Conservation (phyloP, 2,113 vertebrate species). For the Odobenus rosmarus region DNA sequence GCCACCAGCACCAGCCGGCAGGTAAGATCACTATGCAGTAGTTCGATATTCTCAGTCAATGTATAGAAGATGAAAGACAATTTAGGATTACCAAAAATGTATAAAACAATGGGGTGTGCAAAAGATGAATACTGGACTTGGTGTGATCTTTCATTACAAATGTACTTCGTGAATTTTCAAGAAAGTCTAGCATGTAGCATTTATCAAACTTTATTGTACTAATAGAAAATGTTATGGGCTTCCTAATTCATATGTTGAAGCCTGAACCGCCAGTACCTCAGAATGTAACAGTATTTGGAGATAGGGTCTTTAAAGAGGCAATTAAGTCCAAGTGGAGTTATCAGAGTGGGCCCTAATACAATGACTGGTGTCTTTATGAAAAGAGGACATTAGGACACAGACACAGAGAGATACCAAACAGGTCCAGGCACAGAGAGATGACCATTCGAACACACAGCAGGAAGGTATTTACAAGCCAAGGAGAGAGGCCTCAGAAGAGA, state of each 20-base stretch:
- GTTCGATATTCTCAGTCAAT: not conserved
- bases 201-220: not conserved
- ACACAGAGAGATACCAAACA: not conserved
- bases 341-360: not conserved
- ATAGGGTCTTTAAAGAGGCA: not conserved
- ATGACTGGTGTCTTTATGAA: not conserved
- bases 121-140: not conserved
- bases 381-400: not conserved
- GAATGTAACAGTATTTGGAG: not conserved
- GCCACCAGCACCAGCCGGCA: not conserved
- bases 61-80: not conserved
- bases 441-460: not conserved
- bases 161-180: not conserved
- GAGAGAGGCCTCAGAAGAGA: not conserved
- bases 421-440: not conserved
- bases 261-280: not conserved
- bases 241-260: not conserved
- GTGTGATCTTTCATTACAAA: not conserved
- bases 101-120: not conserved
- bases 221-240: not conserved
- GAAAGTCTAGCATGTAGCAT: not conserved
- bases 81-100: not conserved
- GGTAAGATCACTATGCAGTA: not conserved
- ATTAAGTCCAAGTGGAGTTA: not conserved
- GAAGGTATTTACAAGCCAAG: not conserved